Evolutionary conservation across 2,113 vertebrate species (phyloP).

Genomic region (Motacilla tschutschensis): DNA sequence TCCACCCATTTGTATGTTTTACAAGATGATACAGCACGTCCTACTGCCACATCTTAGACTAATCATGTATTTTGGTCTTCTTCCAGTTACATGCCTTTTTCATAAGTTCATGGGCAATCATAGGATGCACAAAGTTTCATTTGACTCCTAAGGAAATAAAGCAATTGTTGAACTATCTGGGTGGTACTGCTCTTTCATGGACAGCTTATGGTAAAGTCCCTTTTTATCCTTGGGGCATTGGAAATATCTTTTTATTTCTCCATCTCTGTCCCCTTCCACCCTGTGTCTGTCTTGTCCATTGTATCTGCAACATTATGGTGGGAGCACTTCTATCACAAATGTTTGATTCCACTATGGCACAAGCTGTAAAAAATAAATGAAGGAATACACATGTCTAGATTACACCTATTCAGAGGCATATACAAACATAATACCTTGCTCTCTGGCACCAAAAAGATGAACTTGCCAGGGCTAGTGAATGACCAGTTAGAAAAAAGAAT

Average conservation of each 20-base stretch:
- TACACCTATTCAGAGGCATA: slow-evolving; percentile 45
- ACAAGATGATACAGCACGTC: neutral
- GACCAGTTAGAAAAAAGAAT: slow-evolving; percentile 47
- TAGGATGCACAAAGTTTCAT: slow-evolving; percentile 43
- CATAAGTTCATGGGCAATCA: slow-evolving; percentile 65
- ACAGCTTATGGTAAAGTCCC: neutral
- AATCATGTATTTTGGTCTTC: neutral
- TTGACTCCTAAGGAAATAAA: slow-evolving; percentile 3
- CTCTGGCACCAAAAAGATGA: slow-evolving; percentile 50
- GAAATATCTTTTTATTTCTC: slow-evolving; percentile 8
- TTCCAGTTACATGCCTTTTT: neutral
- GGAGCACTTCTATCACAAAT: neutral
- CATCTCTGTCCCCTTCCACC: neutral
- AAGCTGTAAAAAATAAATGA: neutral
- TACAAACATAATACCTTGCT: slow-evolving; percentile 16
- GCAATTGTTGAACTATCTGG: neutral
- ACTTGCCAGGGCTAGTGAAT: slow-evolving; percentile 35
- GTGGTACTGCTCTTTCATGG: neutral
- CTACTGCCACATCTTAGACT: neutral
- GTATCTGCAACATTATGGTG: neutral
- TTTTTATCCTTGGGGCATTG: neutral
- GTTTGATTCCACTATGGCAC: neutral
- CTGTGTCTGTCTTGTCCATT: neutral
- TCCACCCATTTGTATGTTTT: slow-evolving; percentile 5
- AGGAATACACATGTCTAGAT: neutral